phyloP scores from a whole-genome alignment of 1,140 invertebrate species.

The Drosophila simulans region DNA sequence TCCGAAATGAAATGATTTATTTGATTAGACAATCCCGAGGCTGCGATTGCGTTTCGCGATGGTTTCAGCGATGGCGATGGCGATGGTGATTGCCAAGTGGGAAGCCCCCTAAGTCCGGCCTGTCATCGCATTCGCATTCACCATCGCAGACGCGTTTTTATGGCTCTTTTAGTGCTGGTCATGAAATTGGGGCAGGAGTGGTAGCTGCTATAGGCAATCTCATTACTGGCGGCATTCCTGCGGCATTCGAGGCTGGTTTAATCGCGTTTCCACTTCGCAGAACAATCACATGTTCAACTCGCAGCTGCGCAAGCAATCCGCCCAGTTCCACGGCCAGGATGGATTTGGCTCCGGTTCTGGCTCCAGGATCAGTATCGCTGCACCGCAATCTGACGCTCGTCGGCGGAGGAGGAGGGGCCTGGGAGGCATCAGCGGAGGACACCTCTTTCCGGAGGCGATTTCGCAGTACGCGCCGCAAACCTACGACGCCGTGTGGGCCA shows the following conservation, averaged over 20 bases:
- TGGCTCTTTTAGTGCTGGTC: constrained; percentile 66
- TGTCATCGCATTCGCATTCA: constrained; percentile 46
- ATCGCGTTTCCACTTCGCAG: constrained; percentile 85
- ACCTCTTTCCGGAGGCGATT: constrained; percentile 80
- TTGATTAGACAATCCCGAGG: constrained; percentile 64
- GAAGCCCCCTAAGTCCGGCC: constrained; percentile 16
- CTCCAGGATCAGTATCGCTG: constrained; percentile 33
- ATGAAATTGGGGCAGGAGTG: constrained; percentile 44
- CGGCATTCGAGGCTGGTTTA: constrained; percentile 31
- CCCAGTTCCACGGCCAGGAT: constrained; percentile 59
- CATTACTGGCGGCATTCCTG: constrained; percentile 54
- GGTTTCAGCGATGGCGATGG: constrained; percentile 34
- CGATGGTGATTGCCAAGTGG: constrained; percentile 48
- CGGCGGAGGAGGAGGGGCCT: constrained; percentile 20
- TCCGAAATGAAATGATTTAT: constrained; percentile 68
- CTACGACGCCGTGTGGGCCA: constrained; percentile 95
- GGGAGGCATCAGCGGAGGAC: constrained; percentile 30
- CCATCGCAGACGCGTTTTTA: constrained; percentile 50
- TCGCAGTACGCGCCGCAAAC: constrained; percentile 91
- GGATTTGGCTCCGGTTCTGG: constrained; percentile 7
- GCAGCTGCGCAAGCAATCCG: constrained; percentile 75
- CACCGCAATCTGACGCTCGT: constrained; percentile 53
- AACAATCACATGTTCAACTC: constrained; percentile 89
- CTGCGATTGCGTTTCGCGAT: constrained; percentile 53
- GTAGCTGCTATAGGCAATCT: constrained; percentile 56